Evolutionary conservation across 37 sponge, comb jelly and placozoan species (phyloP).

Genomic region (Mnemiopsis leidyi): DNA sequence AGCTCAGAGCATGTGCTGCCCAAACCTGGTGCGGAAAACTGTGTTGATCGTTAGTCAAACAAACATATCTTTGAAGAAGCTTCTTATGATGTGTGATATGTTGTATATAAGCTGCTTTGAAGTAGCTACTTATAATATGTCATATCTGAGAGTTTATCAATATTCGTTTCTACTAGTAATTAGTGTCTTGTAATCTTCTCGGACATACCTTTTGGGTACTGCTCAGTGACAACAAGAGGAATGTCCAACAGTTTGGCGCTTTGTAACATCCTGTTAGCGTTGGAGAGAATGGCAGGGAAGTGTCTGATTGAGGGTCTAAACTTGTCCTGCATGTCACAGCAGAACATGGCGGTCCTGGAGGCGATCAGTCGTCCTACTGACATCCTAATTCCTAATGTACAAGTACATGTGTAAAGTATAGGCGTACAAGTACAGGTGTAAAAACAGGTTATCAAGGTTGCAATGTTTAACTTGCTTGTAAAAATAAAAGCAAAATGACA

Average conservation of each 20-base stretch:
- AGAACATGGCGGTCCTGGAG: constrained; percentile 80
- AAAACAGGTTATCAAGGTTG: not conserved
- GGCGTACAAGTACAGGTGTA: not conserved
- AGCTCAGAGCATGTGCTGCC: constrained; percentile 85
- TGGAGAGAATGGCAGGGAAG: constrained; percentile 88
- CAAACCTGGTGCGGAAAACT: constrained; percentile 73
- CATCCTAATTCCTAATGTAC: not conserved
- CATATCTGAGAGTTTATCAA: no score
- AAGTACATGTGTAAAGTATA: not conserved
- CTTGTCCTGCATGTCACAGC: constrained; percentile 99
- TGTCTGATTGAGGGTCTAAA: constrained; percentile 88
- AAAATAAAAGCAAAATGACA: not conserved
- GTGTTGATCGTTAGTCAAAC: not conserved
- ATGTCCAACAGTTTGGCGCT: constrained; percentile 89
- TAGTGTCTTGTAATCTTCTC: no score
- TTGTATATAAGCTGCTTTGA: no score
- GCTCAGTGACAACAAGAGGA: constrained; percentile 95
- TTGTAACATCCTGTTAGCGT: constrained; percentile 84
- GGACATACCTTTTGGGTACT: constrained; percentile 95
- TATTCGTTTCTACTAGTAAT: no score
- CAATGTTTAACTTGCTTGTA: not conserved
- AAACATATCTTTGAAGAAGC: not conserved
- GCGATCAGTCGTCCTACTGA: constrained; percentile 80
- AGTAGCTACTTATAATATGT: no score
- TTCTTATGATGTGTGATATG: no score